A percentile compares a stretch with the other conserved stretches of the same genome.
These are phyloP conservation scores for Tanytarsus gracilentus DNA, from an alignment of 2,888 invertebrate genomes.

Conservation along the genomic window DNA sequence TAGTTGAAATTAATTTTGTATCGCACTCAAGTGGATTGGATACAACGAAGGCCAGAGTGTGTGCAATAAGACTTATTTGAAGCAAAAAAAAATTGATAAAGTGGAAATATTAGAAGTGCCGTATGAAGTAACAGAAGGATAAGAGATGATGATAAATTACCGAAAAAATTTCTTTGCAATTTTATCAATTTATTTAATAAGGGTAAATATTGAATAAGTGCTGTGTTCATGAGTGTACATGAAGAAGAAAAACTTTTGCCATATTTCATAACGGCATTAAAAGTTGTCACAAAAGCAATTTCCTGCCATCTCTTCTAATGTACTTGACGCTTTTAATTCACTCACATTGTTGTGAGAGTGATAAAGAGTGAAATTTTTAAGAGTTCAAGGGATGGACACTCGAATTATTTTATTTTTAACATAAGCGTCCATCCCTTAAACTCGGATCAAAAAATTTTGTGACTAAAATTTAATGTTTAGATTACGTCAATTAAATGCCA, in stretches of 20 bases:
- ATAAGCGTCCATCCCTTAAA: no score
- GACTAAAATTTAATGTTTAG: neutral
- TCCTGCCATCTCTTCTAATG: neutral
- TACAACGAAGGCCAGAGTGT: no score
- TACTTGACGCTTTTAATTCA: neutral
- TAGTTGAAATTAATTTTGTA: neutral
- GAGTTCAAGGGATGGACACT: no score
- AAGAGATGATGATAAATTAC: conserved; percentile 12
- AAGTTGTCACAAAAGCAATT: neutral
- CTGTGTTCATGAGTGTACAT: neutral
- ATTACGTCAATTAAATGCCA: conserved; percentile 9
- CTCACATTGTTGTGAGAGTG: neutral
- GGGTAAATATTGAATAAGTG: conserved; percentile 14
- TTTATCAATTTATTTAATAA: conserved; percentile 22
- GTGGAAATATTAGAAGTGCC: no score
- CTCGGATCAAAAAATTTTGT: no score
- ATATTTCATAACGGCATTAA: no score
- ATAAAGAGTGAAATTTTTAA: neutral
- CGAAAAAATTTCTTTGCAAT: conserved; percentile 6
- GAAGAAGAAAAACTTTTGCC: no score
- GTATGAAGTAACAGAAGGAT: neutral
- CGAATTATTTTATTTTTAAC: no score
- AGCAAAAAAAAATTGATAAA: no score
- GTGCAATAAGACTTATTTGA: no score
- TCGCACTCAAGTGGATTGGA: neutral